These are phyloP conservation scores for Bombus picipes DNA, from an alignment of 1,140 invertebrate species.

Conservation along the genomic window DNA sequence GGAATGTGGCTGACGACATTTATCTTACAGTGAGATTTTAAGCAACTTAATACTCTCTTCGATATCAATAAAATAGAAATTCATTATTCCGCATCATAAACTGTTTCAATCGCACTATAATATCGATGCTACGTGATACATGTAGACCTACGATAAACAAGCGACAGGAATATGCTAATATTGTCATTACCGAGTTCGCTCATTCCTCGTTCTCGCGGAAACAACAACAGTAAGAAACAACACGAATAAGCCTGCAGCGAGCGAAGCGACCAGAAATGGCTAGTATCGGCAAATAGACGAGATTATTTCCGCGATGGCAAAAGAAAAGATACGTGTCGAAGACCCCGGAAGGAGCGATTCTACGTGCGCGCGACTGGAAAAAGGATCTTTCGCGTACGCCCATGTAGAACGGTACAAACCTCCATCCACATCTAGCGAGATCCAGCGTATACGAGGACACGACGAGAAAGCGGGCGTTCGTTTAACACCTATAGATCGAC, in stretches of 20 bases:
- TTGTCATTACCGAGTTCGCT: not conserved
- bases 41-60: not conserved
- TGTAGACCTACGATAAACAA: not conserved
- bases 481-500: constrained; percentile 62
- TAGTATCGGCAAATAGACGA: not conserved
- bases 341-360: constrained; percentile 48
- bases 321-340: constrained; percentile 48
- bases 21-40: not conserved
- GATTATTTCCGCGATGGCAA: constrained; percentile 47
- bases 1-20: not conserved
- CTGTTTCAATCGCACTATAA: not conserved
- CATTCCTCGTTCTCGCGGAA: not conserved
- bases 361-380: constrained; percentile 37
- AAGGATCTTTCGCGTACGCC: constrained; percentile 50
- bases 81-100: not conserved
- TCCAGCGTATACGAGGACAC: constrained; percentile 8
- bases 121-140: not conserved
- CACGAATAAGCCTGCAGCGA: not conserved
- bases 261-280: not conserved
- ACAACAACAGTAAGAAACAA: constrained; percentile 6
- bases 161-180: not conserved
- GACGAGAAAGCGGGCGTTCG: constrained; percentile 50
- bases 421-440: constrained; percentile 11
- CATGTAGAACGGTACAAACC: constrained; percentile 24
- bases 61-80: not conserved